Base-by-base conservation (phyloP, 2,888 invertebrate species). In the Limenitis camilla region DNA sequence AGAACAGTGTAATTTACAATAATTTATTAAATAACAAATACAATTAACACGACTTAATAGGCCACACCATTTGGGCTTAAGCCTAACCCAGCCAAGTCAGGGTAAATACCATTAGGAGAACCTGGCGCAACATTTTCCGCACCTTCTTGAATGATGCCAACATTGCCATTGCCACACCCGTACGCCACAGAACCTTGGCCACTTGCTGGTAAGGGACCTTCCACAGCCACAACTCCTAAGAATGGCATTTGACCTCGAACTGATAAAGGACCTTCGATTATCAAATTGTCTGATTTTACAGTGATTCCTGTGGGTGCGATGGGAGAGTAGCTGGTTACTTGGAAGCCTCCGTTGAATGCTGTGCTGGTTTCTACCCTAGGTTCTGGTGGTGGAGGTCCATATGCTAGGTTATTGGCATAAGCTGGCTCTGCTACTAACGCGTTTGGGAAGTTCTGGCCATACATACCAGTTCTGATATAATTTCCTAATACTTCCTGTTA, bases 161-260 rank as follows among this genome's bases (percentile, higher is more conserved):
- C 55, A 30, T 61, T 60, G 3, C 64, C 62, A 42, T 59, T 61
- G 0, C 65, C 65, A 28, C 61, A 60, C 4, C 52, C 59, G 27
- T 64, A 63, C 0, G 63, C 52, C n/a, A 64, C 69, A 8, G 63
- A 61, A 38, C 73, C 66, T 7, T 53, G 59, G 0, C 76, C 74
- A 11, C 57, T 35, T 0, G 68, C 62, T 6, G 68, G 66, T 6
- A 75, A 47, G 0, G 66, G 40, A 7, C 74, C 76, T 40, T 75
- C 75, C 6, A 75, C 50, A 7, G 63, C 60, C 11, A 74, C 70
- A 2, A 71, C 65, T n/a, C 64, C 64, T 32, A 64, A 51, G 51
- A 65, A 65, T 19, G 65, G 65, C 44, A 65, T 44, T 28, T 62
- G 57, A 0, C 66, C 66, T 31, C 52, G 55, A 0, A 65, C 61